A percentile compares a stretch with the other conserved stretches of the same genome.
phyloP scores from a whole-genome alignment of 2,797 vertebrate genomes.

The Phrynocephalus forsythii region DNA sequence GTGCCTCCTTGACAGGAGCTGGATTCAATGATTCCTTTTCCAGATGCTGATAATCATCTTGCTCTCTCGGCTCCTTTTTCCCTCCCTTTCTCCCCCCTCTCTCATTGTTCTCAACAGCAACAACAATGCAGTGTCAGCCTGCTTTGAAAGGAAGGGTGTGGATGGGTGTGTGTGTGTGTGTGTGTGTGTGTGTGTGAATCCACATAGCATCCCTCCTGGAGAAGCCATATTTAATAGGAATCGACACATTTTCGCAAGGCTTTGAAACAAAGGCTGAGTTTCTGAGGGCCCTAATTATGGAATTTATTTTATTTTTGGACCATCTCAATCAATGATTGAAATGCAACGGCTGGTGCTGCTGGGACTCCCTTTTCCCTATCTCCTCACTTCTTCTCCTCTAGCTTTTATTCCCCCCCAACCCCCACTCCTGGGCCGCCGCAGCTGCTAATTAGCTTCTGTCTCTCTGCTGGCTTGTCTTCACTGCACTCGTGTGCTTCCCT shows the following conservation, averaged over 20 bases:
- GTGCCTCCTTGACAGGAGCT: too few species aligned
- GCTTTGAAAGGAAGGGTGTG: neutral
- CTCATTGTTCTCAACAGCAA: too few species aligned
- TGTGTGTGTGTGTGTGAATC: too few species aligned
- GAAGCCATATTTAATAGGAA: neutral
- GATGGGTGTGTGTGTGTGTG: too few species aligned
- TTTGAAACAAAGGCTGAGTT: neutral
- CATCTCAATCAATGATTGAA: conserved; percentile 17
- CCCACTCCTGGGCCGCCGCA: too few species aligned
- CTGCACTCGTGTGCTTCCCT: neutral
- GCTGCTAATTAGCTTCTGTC: conserved; percentile 10
- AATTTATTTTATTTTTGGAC: neutral
- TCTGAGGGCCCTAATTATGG: neutral
- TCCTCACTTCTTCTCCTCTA: neutral
- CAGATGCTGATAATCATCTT: neutral
- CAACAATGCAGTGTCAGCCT: too few species aligned
- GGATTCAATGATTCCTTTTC: too few species aligned
- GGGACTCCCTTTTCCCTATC: neutral
- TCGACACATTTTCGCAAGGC: neutral
- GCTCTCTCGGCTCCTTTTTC: neutral
- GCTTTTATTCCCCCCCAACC: neutral
- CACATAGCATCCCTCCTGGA: neutral
- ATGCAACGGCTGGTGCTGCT: neutral
- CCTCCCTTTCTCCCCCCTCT: too few species aligned
- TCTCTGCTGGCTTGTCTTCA: conserved; percentile 24